Percentiles rank a stretch among this genome's conserved stretches.
Evolutionary conservation across 53 echinoderm and acorn worm genomes (phyloP).

Genomic region (Actinopyga echinites): DNA sequence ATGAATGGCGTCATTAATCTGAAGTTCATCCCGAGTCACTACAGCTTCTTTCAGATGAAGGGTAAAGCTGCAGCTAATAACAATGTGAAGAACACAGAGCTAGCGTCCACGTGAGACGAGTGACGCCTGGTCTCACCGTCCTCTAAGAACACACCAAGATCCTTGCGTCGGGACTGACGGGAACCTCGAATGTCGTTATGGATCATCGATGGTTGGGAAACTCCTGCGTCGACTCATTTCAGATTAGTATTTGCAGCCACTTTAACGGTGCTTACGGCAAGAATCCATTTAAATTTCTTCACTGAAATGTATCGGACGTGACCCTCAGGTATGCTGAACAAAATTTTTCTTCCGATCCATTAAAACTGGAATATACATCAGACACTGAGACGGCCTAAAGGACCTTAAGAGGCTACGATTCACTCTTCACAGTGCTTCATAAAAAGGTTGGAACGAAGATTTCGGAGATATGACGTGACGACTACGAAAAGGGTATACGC

Average conservation of each 20-base stretch:
- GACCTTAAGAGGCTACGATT: constrained; percentile 30
- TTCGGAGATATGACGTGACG: too few relatives aligned
- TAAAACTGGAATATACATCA: background rate
- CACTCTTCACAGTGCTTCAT: constrained; percentile 29
- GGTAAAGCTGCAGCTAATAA: background rate
- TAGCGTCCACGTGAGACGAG: background rate
- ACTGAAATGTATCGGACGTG: background rate
- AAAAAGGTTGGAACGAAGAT: too few relatives aligned
- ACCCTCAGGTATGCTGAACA: too few relatives aligned
- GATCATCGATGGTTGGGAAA: background rate
- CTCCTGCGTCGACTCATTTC: background rate
- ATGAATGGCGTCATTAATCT: constrained; percentile 59
- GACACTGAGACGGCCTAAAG: too few relatives aligned
- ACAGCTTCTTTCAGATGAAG: background rate
- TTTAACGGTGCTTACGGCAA: background rate
- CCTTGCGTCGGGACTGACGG: background rate
- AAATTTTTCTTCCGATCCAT: too few relatives aligned
- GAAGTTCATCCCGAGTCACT: background rate
- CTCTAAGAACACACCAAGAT: background rate
- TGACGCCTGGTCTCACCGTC: background rate
- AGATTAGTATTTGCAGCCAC: background rate
- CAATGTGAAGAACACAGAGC: background rate
- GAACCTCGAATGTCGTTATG: background rate
- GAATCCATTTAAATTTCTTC: background rate
- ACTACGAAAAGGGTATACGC: too few relatives aligned